phyloP scores from a whole-genome alignment of 2,888 invertebrate species.

The Andrena bucephala region DNA sequence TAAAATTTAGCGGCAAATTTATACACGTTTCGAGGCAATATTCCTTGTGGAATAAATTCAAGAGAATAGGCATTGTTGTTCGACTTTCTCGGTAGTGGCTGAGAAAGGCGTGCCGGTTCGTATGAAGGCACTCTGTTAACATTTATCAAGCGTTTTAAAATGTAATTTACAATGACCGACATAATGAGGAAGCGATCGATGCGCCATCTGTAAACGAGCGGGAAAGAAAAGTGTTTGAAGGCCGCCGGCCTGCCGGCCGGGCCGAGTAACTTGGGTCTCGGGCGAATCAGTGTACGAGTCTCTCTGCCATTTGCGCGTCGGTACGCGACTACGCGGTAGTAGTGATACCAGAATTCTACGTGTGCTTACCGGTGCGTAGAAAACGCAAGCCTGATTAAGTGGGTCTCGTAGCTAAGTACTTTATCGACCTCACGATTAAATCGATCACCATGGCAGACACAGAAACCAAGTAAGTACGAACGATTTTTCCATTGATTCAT shows the following conservation, averaged over 20 bases:
- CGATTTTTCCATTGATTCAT: constrained; percentile 53
- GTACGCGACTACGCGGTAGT: constrained; percentile 71
- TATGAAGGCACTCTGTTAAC: neutral
- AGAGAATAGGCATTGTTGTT: neutral
- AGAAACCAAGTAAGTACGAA: constrained; percentile 74
- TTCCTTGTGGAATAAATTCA: neutral
- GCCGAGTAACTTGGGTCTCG: constrained; percentile 74
- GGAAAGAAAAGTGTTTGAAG: constrained; percentile 83
- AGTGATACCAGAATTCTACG: constrained; percentile 72
- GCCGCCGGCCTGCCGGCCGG: constrained; percentile 77
- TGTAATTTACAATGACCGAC: constrained; percentile 21
- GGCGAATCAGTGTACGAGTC: constrained; percentile 75
- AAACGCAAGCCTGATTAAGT: constrained; percentile 62
- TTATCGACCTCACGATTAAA: constrained; percentile 55
- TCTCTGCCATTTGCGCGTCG: constrained; percentile 75
- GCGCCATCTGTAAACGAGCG: constrained; percentile 83
- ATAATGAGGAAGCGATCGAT: constrained; percentile 29
- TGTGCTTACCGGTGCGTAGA: constrained; percentile 75
- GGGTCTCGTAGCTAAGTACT: constrained; percentile 54
- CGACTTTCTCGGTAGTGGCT: neutral
- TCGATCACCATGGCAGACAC: constrained; percentile 75
- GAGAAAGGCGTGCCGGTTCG: neutral
- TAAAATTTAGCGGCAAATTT: constrained; percentile 41
- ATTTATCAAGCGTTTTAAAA: constrained; percentile 20
- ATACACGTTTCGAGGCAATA: neutral